A percentile compares a stretch with the other conserved stretches of the same genome.
Evolutionary conservation across 2,888 invertebrate species (phyloP).

Genomic region (Sarcophaga variegata): DNA sequence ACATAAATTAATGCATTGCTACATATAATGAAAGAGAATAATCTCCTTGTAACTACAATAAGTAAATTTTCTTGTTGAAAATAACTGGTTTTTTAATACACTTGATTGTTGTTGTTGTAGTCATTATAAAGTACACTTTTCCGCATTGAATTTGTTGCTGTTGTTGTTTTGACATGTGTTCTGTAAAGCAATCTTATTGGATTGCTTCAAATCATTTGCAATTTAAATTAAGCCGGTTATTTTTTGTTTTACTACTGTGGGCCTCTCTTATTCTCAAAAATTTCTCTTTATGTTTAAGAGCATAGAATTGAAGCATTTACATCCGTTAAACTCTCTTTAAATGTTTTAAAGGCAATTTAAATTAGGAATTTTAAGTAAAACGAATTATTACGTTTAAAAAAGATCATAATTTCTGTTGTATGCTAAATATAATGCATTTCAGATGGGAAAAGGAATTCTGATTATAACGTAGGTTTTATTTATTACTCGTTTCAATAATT

Average conservation of each 20-base stretch:
- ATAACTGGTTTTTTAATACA: conserved; percentile 59
- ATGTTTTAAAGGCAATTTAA: no score
- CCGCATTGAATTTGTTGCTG: neutral
- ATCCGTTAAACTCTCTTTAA: no score
- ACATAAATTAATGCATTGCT: neutral
- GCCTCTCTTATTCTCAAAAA: neutral
- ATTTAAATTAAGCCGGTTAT: conserved; percentile 40
- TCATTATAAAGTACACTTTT: neutral
- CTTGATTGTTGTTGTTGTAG: conserved; percentile 18
- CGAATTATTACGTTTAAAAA: no score
- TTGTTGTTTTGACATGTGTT: conserved; percentile 45
- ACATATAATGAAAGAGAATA: neutral
- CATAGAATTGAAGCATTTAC: no score
- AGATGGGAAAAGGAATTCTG: no score
- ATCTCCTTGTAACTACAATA: conserved; percentile 3
- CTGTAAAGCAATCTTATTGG: conserved; percentile 29
- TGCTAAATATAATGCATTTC: no score
- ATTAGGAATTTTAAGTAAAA: no score
- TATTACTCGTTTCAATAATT: no score
- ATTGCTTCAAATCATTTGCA: conserved; percentile 1
- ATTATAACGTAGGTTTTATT: no score
- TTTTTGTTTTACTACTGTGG: neutral
- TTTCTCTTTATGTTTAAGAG: conserved; percentile 23
- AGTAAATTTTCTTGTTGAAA: conserved; percentile 35
- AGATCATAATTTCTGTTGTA: no score